Evolutionary conservation across 30 jellyfish, hydroid and myxozoan genomes (phyloP).

Genomic region (Hydractinia symbiolongicarpus): DNA sequence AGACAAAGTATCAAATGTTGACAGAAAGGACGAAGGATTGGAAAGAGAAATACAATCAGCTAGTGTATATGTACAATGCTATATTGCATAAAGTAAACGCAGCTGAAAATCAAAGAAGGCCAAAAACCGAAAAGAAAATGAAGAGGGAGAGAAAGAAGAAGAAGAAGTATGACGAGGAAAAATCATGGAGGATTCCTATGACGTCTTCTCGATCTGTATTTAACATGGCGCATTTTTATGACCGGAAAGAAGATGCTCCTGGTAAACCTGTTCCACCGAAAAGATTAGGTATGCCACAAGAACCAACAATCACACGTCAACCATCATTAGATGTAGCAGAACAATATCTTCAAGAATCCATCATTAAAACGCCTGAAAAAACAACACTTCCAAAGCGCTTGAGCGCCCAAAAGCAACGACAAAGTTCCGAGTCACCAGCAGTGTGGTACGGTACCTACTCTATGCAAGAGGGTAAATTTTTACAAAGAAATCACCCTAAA

Average conservation of each 20-base stretch:
- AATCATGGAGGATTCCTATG: neutral
- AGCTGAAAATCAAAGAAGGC: neutral
- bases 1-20: neutral
- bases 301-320: neutral
- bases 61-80: neutral
- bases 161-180: neutral
- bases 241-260: neutral
- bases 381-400: too few relatives aligned
- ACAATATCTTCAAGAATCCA: too few relatives aligned
- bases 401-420: too few relatives aligned
- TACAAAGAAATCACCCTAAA: too few relatives aligned
- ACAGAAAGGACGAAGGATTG: neutral
- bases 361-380: too few relatives aligned
- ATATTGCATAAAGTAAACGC: neutral
- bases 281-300: neutral
- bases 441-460: too few relatives aligned
- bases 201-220: neutral
- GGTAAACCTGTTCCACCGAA: neutral
- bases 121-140: neutral
- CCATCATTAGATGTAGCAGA: too few relatives aligned
- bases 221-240: constrained; percentile 11
- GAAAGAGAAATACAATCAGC: neutral
- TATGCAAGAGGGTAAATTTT: too few relatives aligned
- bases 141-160: neutral
- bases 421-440: too few relatives aligned